These are phyloP conservation scores for Xylota sylvarum DNA, from an alignment of 2,888 invertebrate species.

Conservation along the genomic window DNA sequence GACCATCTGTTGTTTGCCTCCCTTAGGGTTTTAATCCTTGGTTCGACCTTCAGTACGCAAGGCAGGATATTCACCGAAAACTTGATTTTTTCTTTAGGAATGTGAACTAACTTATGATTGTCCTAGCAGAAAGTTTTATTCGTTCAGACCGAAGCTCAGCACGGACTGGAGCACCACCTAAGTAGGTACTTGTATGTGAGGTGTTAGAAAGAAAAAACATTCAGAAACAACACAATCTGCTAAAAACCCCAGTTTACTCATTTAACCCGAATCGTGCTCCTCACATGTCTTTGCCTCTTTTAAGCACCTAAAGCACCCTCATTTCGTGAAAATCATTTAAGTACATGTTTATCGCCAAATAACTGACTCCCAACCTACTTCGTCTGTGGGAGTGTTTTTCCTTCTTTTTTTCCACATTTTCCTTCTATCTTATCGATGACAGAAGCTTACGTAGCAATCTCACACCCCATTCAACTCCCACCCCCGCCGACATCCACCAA, in stretches of 20 bases:
- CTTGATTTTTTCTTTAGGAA: no score
- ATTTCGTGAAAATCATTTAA: slow-evolving; percentile 43
- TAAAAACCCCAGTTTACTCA: slow-evolving; percentile 11
- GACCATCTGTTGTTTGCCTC: no score
- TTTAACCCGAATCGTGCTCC: neutral
- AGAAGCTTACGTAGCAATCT: slow-evolving; percentile 74
- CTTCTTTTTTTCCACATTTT: slow-evolving; percentile 30
- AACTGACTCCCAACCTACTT: slow-evolving; percentile 64
- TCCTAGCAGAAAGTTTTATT: no score
- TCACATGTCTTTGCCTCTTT: neutral
- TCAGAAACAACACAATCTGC: neutral
- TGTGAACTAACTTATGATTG: no score
- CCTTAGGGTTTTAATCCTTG: no score
- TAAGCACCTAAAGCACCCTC: neutral
- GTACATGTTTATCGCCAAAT: slow-evolving; percentile 60
- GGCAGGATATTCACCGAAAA: no score
- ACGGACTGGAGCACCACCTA: no score
- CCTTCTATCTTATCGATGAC: slow-evolving; percentile 72
- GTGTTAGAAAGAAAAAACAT: neutral
- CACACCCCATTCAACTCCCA: slow-evolving; percentile 64
- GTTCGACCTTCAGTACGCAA: no score
- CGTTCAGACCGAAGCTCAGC: no score
- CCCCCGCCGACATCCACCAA: slow-evolving; percentile 44
- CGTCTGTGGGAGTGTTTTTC: slow-evolving; percentile 29
- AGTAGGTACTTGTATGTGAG: no score